These are phyloP conservation scores for Gambelia wislizenii DNA, from an alignment of 2,797 vertebrate genomes.

Conservation along the genomic window DNA sequence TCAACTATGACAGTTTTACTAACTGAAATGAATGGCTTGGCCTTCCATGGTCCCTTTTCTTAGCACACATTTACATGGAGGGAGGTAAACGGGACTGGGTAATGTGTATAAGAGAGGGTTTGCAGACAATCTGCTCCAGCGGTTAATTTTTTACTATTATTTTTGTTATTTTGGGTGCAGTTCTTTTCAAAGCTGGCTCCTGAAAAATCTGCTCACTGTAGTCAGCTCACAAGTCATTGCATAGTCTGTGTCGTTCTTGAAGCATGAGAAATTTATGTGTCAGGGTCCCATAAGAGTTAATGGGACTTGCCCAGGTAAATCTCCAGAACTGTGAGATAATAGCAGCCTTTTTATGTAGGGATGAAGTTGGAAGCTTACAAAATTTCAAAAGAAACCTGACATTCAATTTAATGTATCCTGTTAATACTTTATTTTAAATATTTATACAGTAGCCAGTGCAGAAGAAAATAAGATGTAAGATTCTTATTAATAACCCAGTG, in stretches of 20 bases:
- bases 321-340: conserved; percentile 71
- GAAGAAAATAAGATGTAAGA: conserved; percentile 60
- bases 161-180: conserved; percentile 28
- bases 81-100: conserved; percentile 72
- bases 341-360: conserved; percentile 66
- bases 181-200: conserved; percentile 39
- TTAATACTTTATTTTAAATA: conserved; percentile 68
- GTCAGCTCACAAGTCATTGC: conserved; percentile 61
- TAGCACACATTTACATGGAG: conserved; percentile 72
- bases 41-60: conserved; percentile 71
- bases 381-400: conserved; percentile 67
- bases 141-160: conserved; percentile 47
- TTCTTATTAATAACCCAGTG: conserved; percentile 39
- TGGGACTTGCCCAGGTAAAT: conserved; percentile 71
- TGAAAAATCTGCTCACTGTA: not conserved
- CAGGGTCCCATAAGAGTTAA: conserved; percentile 66
- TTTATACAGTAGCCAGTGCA: conserved; percentile 62
- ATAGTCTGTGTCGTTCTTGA: conserved; percentile 65
- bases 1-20: conserved; percentile 85
- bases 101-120: conserved; percentile 62
- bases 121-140: conserved; percentile 64
- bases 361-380: conserved; percentile 67
- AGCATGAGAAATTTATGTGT: conserved; percentile 66
- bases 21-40: conserved; percentile 82
- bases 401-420: conserved; percentile 62